Evolutionary conservation across 2,888 invertebrate genomes (phyloP).

Genomic region (Beris chalybata): DNA sequence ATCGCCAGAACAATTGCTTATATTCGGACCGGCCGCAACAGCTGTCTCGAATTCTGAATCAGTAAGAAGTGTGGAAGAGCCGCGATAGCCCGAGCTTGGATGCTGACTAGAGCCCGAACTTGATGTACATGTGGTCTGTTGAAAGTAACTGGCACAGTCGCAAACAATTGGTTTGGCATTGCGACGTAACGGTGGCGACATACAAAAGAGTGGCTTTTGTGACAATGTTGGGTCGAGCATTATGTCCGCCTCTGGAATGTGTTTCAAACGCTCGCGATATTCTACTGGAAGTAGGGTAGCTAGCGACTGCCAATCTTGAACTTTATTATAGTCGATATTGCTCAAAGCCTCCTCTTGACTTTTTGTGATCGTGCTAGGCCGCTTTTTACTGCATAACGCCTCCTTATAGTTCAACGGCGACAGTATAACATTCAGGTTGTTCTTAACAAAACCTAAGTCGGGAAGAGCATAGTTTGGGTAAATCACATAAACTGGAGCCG

Average conservation of each 20-base stretch:
- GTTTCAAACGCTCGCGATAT: constrained; percentile 75
- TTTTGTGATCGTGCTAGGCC: constrained; percentile 77
- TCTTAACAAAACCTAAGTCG: constrained; percentile 78
- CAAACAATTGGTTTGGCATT: constrained; percentile 61
- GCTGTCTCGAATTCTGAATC: constrained; percentile 62
- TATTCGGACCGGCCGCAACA: background rate
- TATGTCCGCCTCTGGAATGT: constrained; percentile 71
- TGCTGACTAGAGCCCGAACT: constrained; percentile 66
- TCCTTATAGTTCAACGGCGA: constrained; percentile 61
- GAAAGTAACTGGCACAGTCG: constrained; percentile 53
- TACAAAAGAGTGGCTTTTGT: constrained; percentile 63
- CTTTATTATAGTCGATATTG: constrained; percentile 79
- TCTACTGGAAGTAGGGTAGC: constrained; percentile 85
- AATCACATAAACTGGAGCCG: constrained; percentile 83
- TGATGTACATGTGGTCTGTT: constrained; percentile 44
- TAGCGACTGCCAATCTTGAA: constrained; percentile 92
- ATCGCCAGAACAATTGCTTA: constrained; percentile 43
- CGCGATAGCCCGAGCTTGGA: constrained; percentile 83
- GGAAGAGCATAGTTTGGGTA: constrained; percentile 91
- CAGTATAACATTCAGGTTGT: constrained; percentile 67
- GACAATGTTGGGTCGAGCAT: constrained; percentile 57
- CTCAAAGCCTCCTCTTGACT: constrained; percentile 80
- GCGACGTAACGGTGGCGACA: constrained; percentile 62
- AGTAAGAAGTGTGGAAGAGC: constrained; percentile 79
- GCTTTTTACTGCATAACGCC: constrained; percentile 66